phyloP scores from a whole-genome alignment of 2,797 vertebrate genomes.

The Mormyrus proboscirostris region DNA sequence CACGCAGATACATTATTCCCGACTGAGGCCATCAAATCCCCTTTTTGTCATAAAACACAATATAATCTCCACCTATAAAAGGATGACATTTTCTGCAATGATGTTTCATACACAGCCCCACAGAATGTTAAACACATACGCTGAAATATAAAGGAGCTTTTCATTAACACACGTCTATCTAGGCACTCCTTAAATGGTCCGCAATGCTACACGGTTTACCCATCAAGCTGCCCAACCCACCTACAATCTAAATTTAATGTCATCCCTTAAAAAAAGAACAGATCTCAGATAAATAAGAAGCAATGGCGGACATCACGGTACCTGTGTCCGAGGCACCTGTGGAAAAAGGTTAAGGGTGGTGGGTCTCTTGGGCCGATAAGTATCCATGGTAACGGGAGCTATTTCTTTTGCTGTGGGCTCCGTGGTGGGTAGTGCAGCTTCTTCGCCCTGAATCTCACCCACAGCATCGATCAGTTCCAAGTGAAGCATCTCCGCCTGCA shows the following conservation, averaged over 20 bases:
- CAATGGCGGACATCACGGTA: constrained; percentile 38
- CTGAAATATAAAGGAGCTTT: background rate
- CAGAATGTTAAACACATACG: background rate
- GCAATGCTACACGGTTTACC: background rate
- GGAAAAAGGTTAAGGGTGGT: constrained; percentile 94
- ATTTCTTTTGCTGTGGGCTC: constrained; percentile 55
- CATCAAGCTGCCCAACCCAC: constrained; percentile 6
- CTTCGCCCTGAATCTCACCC: constrained; percentile 66
- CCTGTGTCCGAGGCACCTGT: constrained; percentile 89
- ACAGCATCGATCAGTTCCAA: constrained; percentile 86
- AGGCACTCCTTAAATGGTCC: background rate
- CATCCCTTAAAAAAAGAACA: background rate
- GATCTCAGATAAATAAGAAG: background rate
- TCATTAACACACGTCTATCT: background rate
- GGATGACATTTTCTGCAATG: background rate
- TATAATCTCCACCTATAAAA: background rate
- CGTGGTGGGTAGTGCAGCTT: constrained; percentile 51
- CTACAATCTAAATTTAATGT: background rate
- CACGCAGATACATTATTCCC: background rate
- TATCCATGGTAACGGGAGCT: constrained; percentile 70
- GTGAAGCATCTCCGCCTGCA: constrained; percentile 90
- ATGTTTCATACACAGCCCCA: background rate
- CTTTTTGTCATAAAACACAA: background rate
- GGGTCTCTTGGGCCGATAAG: constrained; percentile 85
- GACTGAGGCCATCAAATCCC: background rate